Base-by-base conservation (phyloP, 2,113 vertebrate genomes). In the Neotoma lepida region DNA sequence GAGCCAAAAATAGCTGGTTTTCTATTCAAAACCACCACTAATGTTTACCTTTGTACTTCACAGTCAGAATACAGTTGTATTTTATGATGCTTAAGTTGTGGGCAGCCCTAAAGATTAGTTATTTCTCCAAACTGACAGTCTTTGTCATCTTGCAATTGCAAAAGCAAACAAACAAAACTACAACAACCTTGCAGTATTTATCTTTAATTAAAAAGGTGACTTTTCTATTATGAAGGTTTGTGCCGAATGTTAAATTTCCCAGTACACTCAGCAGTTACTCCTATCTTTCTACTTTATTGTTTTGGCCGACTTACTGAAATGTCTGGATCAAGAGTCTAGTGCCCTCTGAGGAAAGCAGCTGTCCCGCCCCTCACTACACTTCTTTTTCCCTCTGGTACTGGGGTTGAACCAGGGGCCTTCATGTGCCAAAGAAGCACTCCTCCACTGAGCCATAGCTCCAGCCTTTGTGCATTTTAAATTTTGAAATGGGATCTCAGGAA, bases 71-170 rank as follows among this genome's bases (percentile, higher is more conserved):
- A 39, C 93, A 81, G 71, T 68, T 91, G 66, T 4, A 26, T 91
- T 89, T 86, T 58, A 61, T 82, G 22, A 33, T 63, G 78, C 1
- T 41, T 63, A 88, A 26, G 5, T 10, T 77, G 15, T 74, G 6
- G 33, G 1, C 24, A 76, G 12, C 68, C 77, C 49, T 10, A 73
- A 81, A 51, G 39, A 17, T 76, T 39, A 74, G 70, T 88, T 63
- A 64, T 90, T 74, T 86, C 68, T 91, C 74, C 26, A 88, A 71
- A 86, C 13, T 87, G n/a, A 3, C 8, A 44, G 30, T 73, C 24
- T 95, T 97, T 86, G 28, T 33, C 58, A 66, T 56, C 95, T 90
- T 95, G 39, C 81, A 92, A n/a, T 81, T 73, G 46, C 28, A 58
- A 76, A 91, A 86, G 64, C 74, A 51, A 76, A 63, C 85, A 87